phyloP scores from a whole-genome alignment of 1,140 invertebrate species.

The Nixonia krombeini region DNA sequence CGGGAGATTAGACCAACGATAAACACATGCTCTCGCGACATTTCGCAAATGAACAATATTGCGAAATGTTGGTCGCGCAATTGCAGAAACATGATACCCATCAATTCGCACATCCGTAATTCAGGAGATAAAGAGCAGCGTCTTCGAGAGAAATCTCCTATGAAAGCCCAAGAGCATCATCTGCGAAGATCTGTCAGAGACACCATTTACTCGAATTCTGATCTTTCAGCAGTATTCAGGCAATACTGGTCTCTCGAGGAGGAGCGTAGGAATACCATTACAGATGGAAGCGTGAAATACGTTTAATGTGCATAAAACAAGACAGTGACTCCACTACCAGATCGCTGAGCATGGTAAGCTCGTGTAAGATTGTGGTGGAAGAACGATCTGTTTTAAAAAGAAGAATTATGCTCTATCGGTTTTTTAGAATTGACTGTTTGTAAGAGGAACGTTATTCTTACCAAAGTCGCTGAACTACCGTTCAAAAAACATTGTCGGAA shows the following conservation, averaged over 20 bases:
- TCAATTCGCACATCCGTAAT: constrained; percentile 9
- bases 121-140: constrained; percentile 2
- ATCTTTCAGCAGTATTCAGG: constrained; percentile 32
- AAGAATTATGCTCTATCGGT: too few species aligned
- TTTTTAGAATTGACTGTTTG: too few species aligned
- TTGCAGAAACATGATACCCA: constrained; percentile 21
- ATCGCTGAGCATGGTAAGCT: not conserved
- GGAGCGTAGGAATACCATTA: constrained; percentile 36
- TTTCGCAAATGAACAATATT: too few species aligned
- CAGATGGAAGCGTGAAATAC: constrained; percentile 25
- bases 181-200: constrained; percentile 28
- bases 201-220: constrained; percentile 35
- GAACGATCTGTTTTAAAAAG: constrained; percentile 3
- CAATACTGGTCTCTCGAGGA: constrained; percentile 28
- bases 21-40: too few species aligned
- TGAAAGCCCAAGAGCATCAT: constrained; percentile 24
- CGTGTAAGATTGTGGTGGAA: not conserved
- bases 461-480: too few species aligned
- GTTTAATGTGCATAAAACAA: constrained; percentile 32
- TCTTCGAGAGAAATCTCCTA: constrained; percentile 14
- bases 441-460: too few species aligned
- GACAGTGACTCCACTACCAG: too few species aligned
- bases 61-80: too few species aligned
- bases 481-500: too few species aligned
- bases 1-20: too few species aligned